Conservation (phyloP, 2,797 vertebrate genomes). For the Fringilla coelebs region DNA sequence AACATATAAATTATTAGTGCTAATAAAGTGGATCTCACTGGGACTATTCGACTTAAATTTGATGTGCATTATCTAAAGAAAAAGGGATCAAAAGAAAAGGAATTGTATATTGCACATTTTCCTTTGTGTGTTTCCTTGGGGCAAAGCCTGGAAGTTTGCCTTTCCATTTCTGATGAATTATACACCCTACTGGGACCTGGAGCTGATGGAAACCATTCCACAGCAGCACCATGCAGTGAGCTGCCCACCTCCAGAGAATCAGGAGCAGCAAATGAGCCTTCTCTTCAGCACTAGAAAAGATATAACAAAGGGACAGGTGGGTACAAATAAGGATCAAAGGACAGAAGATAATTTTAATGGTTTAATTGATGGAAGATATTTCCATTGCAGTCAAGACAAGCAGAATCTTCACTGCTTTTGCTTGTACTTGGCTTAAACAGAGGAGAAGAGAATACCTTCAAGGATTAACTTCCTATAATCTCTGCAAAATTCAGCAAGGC, state of each 20-base stretch:
- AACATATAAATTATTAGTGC: not conserved
- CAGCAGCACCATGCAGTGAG: not conserved
- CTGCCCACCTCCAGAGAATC: not conserved
- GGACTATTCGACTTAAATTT: not conserved
- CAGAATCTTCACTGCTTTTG: not conserved
- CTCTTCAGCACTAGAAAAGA: not conserved
- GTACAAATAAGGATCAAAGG: not conserved
- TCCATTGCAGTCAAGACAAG: not conserved
- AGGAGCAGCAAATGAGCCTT: not conserved
- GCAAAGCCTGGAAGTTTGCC: not conserved
- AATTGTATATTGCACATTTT: not conserved
- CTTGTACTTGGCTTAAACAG: not conserved
- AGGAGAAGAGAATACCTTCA: not conserved
- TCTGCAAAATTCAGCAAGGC: not conserved
- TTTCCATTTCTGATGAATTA: not conserved
- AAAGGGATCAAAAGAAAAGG: not conserved
- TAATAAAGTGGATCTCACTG: not conserved
- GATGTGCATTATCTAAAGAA: not conserved
- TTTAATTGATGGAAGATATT: not conserved
- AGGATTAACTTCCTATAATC: not conserved
- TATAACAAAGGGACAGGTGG: not conserved
- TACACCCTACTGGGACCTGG: not conserved
- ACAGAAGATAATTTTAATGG: not conserved
- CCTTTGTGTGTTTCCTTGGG: not conserved
- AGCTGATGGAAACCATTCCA: not conserved